Evolutionary conservation across 2,113 vertebrate genomes (phyloP), one percentile per base, ranked within the genome.

Genomic region (Rafetus swinhoei): DNA sequence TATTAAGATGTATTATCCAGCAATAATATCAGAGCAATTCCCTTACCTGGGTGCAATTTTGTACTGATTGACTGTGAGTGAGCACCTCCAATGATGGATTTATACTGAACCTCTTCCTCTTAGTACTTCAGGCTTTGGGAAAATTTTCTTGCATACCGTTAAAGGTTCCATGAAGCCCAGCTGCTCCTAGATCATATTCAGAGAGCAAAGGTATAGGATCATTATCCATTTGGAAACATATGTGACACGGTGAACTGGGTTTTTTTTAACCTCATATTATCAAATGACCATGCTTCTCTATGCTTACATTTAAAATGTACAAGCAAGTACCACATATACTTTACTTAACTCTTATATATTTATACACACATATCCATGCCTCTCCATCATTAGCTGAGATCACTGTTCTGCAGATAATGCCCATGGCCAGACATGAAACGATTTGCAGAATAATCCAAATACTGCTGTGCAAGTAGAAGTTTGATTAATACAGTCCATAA

Each of bases 371-470:
- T 24, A 45, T 77, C 12, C 77, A 57, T 39, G n/a, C 50, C 56
- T 91, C 1, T 0, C 76, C 45, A 39, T 69, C 87, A 82, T 76
- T 80, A 65, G 87, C 54, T 74, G 82, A 86, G 92, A 91, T 80
- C 27, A 16, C 69, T 79, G 80, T 55, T 24, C 54, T 79, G 57
- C 12, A 85, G 82, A 83, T 82, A 80, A 87, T 77, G 90, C 90
- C 87, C 86, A 56, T 1, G 27, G 65, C 62, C 53, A 90, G 85
- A 91, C 91, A 92, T 89, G 95, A 96, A 94, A 96, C 92, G 90
- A 95, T 94, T 96, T 97, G 92, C 95, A 97, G 95, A 96, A 92
- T 94, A 93, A 95, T 89, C 93, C 85, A 77, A 95, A 94, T 94
- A 94, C 56, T 92, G 79, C 95, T 92, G 82, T 85, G 93, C 94